phyloP scores from a whole-genome alignment of 30 jellyfish, hydroid and myxozoan genomes.

The Hydractinia symbiolongicarpus region DNA sequence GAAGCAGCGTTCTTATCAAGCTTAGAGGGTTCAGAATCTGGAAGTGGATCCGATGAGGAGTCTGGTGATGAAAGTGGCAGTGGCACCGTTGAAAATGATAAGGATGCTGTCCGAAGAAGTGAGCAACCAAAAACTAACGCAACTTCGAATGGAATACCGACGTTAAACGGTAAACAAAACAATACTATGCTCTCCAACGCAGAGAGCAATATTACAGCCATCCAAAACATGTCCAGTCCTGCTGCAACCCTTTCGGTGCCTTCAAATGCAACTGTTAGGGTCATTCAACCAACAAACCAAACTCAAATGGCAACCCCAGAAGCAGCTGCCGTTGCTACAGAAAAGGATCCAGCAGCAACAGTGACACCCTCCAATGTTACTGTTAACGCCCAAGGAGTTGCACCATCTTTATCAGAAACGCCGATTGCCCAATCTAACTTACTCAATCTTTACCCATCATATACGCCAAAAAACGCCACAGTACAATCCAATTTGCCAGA shows the following conservation, averaged over 20 bases:
- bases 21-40: conserved; percentile 14
- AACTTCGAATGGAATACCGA: neutral
- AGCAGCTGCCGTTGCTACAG: conserved; percentile 1
- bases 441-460: neutral
- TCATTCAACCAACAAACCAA: too few species aligned
- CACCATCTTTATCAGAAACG: neutral
- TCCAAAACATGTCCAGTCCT: too few species aligned
- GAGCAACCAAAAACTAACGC: neutral
- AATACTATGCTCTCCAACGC: neutral
- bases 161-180: neutral
- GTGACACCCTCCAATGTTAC: neutral
- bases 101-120: neutral
- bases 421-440: neutral
- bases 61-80: conserved; percentile 15
- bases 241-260: too few species aligned
- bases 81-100: conserved; percentile 20
- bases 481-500: too few species aligned
- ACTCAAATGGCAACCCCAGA: neutral
- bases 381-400: neutral
- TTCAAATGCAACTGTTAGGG: too few species aligned
- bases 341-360: neutral
- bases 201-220: too few species aligned
- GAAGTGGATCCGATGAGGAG: conserved; percentile 34
- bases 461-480: too few species aligned
- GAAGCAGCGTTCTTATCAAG: conserved; percentile 30